Evolutionary conservation across 2,113 vertebrate species (phyloP).

Genomic region (Takifugu bimaculatus): DNA sequence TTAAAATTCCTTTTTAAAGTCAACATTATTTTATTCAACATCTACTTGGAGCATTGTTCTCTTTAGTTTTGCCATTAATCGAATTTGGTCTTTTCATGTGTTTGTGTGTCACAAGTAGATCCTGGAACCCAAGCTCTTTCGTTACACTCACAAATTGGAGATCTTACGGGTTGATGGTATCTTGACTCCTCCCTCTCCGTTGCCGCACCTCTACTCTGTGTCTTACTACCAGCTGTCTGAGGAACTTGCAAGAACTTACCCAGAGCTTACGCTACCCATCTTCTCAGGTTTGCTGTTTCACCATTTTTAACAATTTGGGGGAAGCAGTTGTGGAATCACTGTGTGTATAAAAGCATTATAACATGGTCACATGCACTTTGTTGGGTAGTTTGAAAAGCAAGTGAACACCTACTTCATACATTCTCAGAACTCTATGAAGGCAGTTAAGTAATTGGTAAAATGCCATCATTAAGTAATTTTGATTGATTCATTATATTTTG

Average conservation of each 20-base stretch:
- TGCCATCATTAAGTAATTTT: neutral
- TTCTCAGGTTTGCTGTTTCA: constrained; percentile 85
- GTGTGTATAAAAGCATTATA: too few species aligned
- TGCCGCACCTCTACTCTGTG: constrained; percentile 93
- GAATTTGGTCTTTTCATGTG: neutral
- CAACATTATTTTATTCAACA: neutral
- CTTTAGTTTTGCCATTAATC: neutral
- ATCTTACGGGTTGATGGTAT: constrained; percentile 89
- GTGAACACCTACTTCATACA: too few species aligned
- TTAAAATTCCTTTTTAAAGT: constrained; percentile 36
- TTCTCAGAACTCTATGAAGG: too few species aligned
- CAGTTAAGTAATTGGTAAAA: neutral
- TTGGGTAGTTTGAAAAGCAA: too few species aligned
- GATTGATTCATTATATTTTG: too few species aligned
- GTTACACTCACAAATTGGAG: constrained; percentile 97
- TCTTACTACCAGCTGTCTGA: constrained; percentile 97
- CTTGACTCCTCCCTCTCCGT: constrained; percentile 85
- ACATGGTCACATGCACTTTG: too few species aligned
- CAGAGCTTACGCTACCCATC: constrained; percentile 92
- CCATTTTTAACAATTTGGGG: neutral
- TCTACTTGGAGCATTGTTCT: neutral
- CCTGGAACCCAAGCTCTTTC: constrained; percentile 97
- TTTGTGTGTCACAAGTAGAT: constrained; percentile 74
- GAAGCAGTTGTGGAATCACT: too few species aligned
- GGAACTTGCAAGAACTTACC: constrained; percentile 93